Evolutionary conservation across 2,797 vertebrate genomes (phyloP), one percentile per base, ranked within the genome.

Genomic region (Galaxias olidus): DNA sequence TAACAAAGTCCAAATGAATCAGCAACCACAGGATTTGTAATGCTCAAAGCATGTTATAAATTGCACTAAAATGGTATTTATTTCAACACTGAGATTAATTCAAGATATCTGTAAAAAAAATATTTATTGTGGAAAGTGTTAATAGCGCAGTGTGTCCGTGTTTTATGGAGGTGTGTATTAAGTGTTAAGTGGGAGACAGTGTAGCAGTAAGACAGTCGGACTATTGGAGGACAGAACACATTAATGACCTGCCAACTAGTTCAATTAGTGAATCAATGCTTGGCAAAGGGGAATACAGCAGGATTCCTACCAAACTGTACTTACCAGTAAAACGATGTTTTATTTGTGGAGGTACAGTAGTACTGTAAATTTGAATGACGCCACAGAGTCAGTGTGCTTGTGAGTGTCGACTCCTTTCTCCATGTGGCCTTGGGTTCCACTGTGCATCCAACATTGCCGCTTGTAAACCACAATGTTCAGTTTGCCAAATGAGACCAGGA

Each of bases 21-120:
- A 54, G 57, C 61, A 50, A 51, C 65, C 74, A 71, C 74, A 79
- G 61, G 68, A 65, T 55, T 71, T 60, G 63, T 60, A n/a, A 69
- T 72, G 84, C 80, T 73, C 74, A 56, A 72, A 87, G 83, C 84
- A 88, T 85, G 87, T 79, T 65, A 63, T 75, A 67, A 86, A 83
- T 87, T 90, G 87, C 89, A 90, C 87, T 77, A 87, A 86, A 77
- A 85, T 76, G 73, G 79, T 84, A 61, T 80, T 81, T 40, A 65
- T 83, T 73, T 82, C 65, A 76, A 81, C 75, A 76, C 69, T 63
- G 76, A 77, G 71, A 60, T 80, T 65, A 63, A 70, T 77, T 76
- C 68, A 70, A 82, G 54, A 60, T 62, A 73, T 72, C 69, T 76
- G 68, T 76, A 48, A 53, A 72, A 76, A 68, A 78, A 76, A 72